Percentiles rank a stretch among this genome's conserved stretches.
phyloP scores from a whole-genome alignment of 2,888 invertebrate genomes.

The Synanthedon andrenaeformis region DNA sequence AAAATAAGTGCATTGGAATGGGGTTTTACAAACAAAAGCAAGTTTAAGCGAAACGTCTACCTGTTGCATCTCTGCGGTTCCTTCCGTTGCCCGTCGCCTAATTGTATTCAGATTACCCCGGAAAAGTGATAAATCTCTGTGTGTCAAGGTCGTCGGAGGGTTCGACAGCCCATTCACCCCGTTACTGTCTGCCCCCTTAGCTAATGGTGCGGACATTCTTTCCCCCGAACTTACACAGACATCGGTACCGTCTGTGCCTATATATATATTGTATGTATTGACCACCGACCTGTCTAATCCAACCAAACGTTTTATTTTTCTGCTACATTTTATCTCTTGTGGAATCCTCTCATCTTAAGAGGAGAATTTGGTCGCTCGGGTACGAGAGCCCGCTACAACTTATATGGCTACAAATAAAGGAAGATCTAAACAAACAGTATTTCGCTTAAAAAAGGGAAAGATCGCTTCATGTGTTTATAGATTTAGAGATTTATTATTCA shows the following conservation, averaged over 20 bases:
- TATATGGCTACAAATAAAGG: too few species aligned
- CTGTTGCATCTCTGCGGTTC: constrained; percentile 42
- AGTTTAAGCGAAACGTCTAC: constrained; percentile 11
- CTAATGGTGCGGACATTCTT: constrained; percentile 64
- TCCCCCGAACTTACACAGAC: constrained; percentile 46
- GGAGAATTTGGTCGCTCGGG: too few species aligned
- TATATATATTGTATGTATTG: constrained; percentile 8
- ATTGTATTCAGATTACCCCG: constrained; percentile 66
- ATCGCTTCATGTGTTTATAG: too few species aligned
- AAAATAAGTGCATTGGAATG: background rate
- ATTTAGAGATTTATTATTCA: too few species aligned
- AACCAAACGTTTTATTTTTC: too few species aligned
- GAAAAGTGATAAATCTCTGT: constrained; percentile 63
- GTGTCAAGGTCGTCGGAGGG: constrained; percentile 65
- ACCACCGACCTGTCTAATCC: too few species aligned
- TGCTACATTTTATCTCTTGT: background rate
- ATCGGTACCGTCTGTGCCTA: constrained; percentile 17
- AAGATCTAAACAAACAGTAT: too few species aligned
- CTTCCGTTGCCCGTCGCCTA: constrained; percentile 49
- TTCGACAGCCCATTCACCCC: constrained; percentile 66
- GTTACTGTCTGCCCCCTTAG: constrained; percentile 54
- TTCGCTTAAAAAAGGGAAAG: too few species aligned
- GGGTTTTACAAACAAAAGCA: background rate
- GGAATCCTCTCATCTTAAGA: background rate
- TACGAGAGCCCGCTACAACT: too few species aligned